phyloP scores from a whole-genome alignment of 2,888 invertebrate genomes.

The Mimas tiliae region DNA sequence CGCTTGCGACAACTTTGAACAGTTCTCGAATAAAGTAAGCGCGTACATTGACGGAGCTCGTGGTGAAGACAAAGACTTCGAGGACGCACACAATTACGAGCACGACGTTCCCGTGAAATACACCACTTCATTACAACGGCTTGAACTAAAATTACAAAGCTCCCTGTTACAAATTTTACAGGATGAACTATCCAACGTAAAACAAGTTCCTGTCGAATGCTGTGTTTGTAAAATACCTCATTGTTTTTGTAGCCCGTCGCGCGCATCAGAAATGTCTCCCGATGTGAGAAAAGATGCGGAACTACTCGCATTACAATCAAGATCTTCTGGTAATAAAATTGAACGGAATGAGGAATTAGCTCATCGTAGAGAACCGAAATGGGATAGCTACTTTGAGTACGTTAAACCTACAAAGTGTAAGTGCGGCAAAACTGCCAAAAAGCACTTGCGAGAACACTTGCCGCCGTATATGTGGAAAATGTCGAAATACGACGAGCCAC shows the following conservation, averaged over 20 bases:
- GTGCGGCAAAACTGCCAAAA: constrained; percentile 63
- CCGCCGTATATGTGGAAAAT: constrained; percentile 69
- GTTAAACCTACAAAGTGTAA: constrained; percentile 55
- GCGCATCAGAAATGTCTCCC: constrained; percentile 37
- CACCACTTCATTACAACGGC: constrained; percentile 52
- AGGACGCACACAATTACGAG: constrained; percentile 59
- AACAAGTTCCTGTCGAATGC: constrained; percentile 52
- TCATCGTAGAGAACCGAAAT: constrained; percentile 68
- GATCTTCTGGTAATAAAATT: constrained; percentile 49
- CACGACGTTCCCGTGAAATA: constrained; percentile 59
- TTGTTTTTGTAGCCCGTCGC: constrained; percentile 56
- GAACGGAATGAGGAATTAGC: constrained; percentile 49
- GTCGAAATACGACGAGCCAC: constrained; percentile 56
- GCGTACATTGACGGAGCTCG: constrained; percentile 56
- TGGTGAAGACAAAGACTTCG: constrained; percentile 55
- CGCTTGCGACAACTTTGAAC: constrained; percentile 69
- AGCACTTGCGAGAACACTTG: constrained; percentile 63
- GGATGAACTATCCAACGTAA: constrained; percentile 60
- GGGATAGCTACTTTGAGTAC: constrained; percentile 63
- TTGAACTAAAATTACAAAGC: constrained; percentile 64
- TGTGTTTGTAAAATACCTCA: constrained; percentile 58
- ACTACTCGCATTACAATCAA: constrained; percentile 33
- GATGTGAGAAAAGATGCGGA: constrained; percentile 18
- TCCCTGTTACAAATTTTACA: constrained; percentile 70
- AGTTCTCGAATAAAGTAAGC: constrained; percentile 62